A percentile compares a stretch with the other conserved stretches of the same genome.
Conservation (phyloP, 1,140 invertebrate species). For the Homalodisca vitripennis region DNA sequence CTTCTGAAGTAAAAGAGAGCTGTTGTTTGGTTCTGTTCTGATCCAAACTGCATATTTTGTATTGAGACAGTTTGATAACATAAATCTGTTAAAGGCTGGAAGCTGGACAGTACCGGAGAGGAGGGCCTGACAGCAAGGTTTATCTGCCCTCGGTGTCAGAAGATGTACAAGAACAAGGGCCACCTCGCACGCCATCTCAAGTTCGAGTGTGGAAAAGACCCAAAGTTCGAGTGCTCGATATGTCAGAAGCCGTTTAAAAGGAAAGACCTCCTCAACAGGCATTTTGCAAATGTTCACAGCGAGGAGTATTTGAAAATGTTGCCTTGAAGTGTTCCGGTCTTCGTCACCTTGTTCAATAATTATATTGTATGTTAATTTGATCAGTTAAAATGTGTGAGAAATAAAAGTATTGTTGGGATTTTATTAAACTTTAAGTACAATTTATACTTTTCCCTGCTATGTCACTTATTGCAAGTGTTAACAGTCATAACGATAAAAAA, state of each 20-base stretch:
- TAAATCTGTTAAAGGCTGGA: no score
- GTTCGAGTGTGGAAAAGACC: constrained; percentile 64
- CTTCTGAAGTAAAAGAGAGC: no score
- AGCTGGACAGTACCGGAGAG: no score
- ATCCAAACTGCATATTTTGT: no score
- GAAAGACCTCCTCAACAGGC: constrained; percentile 1
- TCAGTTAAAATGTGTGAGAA: no score
- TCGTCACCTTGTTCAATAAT: neutral
- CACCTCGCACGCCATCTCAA: constrained; percentile 34
- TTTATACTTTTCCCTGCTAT: no score
- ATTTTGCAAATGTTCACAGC: neutral
- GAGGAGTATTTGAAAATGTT: neutral
- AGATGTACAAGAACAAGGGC: constrained; percentile 37
- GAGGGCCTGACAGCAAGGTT: neutral
- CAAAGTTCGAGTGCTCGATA: constrained; percentile 73
- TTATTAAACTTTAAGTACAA: no score
- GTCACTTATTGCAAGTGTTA: no score
- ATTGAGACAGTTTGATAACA: no score
- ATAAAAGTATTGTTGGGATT: no score
- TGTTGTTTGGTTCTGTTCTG: no score
- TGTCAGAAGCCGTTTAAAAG: constrained; percentile 57
- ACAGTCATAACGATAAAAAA: no score
- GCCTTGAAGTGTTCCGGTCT: neutral
- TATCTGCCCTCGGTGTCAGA: constrained; percentile 19
- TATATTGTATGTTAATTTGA: neutral